phyloP scores from a whole-genome alignment of 2,113 vertebrate species.

The Pungitius pungitius region DNA sequence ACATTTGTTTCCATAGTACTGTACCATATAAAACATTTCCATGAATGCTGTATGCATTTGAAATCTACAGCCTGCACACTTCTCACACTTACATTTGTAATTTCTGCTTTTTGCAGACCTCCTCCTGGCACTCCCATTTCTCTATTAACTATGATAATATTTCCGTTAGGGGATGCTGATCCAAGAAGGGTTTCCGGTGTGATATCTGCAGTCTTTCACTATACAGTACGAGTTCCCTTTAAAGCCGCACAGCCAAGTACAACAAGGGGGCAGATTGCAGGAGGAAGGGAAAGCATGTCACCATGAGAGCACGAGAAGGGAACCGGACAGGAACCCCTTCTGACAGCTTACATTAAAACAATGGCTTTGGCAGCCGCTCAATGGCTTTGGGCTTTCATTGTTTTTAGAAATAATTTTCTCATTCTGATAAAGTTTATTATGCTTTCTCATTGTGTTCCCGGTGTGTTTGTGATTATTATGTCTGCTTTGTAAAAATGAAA shows the following conservation, averaged over 20 bases:
- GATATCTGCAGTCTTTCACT: constrained; percentile 32
- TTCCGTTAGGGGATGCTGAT: constrained; percentile 43
- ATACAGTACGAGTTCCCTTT: constrained; percentile 42
- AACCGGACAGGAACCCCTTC: constrained; percentile 47
- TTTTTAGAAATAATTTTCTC: constrained; percentile 7
- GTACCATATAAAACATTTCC: constrained; percentile 12
- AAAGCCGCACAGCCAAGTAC: constrained; percentile 49
- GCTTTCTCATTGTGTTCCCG: not conserved
- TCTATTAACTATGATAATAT: constrained; percentile 42
- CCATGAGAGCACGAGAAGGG: constrained; percentile 58
- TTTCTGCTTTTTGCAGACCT: constrained; percentile 21
- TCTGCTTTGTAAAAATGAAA: constrained; percentile 9
- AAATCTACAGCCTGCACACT: constrained; percentile 12
- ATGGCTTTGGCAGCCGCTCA: constrained; percentile 46
- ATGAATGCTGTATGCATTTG: constrained; percentile 7
- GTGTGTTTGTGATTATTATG: not conserved
- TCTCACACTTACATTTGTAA: constrained; percentile 26
- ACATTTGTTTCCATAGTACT: constrained; percentile 32
- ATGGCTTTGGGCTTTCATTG: constrained; percentile 3
- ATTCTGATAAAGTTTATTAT: constrained; percentile 22
- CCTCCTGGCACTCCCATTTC: constrained; percentile 27
- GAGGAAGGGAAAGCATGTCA: constrained; percentile 64
- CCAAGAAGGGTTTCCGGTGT: constrained; percentile 41
- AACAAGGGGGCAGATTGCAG: constrained; percentile 54
- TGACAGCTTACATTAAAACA: constrained; percentile 48